These are phyloP conservation scores for Patagioenas fasciata DNA, from an alignment of 2,113 vertebrate species.

Conservation along the genomic window DNA sequence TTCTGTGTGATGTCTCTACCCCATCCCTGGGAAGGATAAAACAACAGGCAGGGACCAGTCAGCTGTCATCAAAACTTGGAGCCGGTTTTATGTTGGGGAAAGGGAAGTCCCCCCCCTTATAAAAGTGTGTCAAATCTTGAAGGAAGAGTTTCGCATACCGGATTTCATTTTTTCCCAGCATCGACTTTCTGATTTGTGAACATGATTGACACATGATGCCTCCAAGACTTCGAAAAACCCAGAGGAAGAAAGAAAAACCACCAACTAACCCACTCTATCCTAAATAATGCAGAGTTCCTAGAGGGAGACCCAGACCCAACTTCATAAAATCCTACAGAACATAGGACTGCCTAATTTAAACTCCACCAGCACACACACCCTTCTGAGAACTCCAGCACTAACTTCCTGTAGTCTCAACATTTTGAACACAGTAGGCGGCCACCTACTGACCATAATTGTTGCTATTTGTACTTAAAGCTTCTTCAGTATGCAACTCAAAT, in stretches of 20 bases:
- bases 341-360: neutral
- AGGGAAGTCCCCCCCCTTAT: neutral
- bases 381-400: neutral
- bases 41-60: accelerated
- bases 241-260: neutral
- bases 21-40: neutral
- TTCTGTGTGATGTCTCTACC: neutral
- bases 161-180: neutral
- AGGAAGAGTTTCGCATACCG: neutral
- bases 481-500: neutral
- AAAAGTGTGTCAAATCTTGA: neutral
- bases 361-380: neutral
- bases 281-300: neutral
- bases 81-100: neutral
- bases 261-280: neutral
- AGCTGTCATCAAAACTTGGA: neutral
- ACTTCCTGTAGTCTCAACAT: neutral
- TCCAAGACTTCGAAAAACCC: neutral
- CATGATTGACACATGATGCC: neutral
- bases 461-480: neutral
- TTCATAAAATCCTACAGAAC: neutral
- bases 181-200: accelerated
- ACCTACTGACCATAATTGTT: neutral
- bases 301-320: neutral
- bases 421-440: neutral